Base-by-base conservation (phyloP, 1,140 invertebrate species). In the Drosophila nigrodunni region DNA sequence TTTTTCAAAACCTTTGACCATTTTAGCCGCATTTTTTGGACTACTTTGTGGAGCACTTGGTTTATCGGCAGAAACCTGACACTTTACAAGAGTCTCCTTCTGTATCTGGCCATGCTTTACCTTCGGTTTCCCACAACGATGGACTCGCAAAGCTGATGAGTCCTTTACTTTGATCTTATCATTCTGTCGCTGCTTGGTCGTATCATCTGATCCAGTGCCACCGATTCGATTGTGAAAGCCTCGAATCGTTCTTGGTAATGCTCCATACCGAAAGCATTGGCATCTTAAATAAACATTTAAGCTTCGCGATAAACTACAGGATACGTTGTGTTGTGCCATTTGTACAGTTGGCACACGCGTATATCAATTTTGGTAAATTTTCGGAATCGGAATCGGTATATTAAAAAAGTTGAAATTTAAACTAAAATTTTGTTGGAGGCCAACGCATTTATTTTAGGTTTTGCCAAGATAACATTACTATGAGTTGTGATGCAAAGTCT, bases 241-340 rank as follows among this genome's bases (percentile, higher is more conserved):
- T n/a, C 54, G 35, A 11, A 18, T n/a, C 18, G 37, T 41, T 11
- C 8, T 9, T n/a, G 54, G 54, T 43, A 41, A 34, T 34, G 18
- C 9, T 4, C 10, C 5, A n/a, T 9, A 34, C 0, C 49, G 9
- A 11, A 9, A 10, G 54, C 54, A 41, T 2, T 37, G 41, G 5
- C 37, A 21, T 15, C 37, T 37, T 6, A 18, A 15, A 57, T 41
- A 41, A n/a, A 11, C 18, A 43, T 41, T 57, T 2, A 57, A 11
- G 15, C 37, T 21, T 25, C 35, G 37, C 2, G 54, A 43, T n/a
- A 57, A 25, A 41, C 35, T 37, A 18, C 5, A 41, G 37, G 35
- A 41, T 43, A 57, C 11, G 37, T 21, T 57, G 41, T 43, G 41
- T 43, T 43, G 41, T 11, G 54, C 35, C 54, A 57, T 57, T 41